Evolutionary conservation across 2,888 invertebrate species (phyloP), one percentile per base, ranked within the genome.

Genomic region (Sesamia inferens): DNA sequence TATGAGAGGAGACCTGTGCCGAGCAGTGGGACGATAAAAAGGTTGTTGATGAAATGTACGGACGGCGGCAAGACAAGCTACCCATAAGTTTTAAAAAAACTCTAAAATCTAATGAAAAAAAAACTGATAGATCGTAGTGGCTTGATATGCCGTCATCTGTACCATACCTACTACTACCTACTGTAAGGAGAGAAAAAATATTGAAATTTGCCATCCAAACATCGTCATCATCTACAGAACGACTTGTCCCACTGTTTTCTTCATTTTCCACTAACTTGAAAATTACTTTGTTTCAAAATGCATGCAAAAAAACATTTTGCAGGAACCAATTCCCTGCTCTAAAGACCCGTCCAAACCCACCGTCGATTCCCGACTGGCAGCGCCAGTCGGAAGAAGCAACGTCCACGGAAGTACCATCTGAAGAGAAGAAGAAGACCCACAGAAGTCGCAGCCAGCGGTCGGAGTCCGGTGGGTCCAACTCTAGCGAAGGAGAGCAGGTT

Each of bases 361-460:
- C 97, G 1, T 98, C 98, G 1, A 98, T 98, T 85, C 98, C 98
- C 31, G 97, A 98, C 19, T 98, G 98, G 98, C 98, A 98, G 92
- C 94, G 98, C 76, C 97, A 97, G 67, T 96, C 97, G 87, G 95
- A 97, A 90, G 94, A 97, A 91, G 94, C 95, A 1, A 88, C 92
- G 0, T 91, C 95, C 66, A 92, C 93, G 0, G 94, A 93, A 57
- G 90, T 76, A 0, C 83, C 85, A 0, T 68, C 71, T 0, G 92
- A 92, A 22, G 95, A 94, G 14, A 92, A 94, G 87, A 93, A 93
- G 88, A 96, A 94, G 78, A 81, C 90, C 44, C 96, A 92, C 78
- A 84, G 95, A 61, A 96, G 94, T 72, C 95, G 96, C 77, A 96
- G 96, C 83, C 97, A 97, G 77, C 96, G 97, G 57, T 97, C 97